Percentiles rank a stretch among this genome's conserved stretches.
These are phyloP conservation scores for Phasianus colchicus DNA, from an alignment of 2,113 vertebrate genomes.

Conservation along the genomic window DNA sequence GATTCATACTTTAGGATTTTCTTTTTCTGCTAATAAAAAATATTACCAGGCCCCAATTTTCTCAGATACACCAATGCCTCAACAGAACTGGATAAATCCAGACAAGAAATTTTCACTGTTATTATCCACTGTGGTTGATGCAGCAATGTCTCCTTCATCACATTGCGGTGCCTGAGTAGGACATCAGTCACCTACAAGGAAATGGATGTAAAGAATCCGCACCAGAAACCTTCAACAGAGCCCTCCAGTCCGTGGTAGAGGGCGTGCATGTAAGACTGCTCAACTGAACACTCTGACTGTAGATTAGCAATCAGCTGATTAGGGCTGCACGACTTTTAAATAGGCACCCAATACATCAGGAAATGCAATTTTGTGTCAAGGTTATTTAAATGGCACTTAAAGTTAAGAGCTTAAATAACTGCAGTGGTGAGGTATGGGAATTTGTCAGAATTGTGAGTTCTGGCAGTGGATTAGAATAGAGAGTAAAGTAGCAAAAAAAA, in stretches of 20 bases:
- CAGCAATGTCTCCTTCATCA: not conserved
- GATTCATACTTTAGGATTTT: not conserved
- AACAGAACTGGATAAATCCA: not conserved
- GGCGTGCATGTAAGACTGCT: rapidly evolving
- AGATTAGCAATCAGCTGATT: not conserved
- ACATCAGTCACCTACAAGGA: not conserved
- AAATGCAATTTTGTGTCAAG: not conserved
- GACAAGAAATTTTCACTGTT: not conserved
- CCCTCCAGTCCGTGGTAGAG: not conserved
- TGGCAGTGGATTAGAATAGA: not conserved
- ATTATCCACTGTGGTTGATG: not conserved
- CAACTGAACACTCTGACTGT: not conserved
- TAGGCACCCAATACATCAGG: not conserved
- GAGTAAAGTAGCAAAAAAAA: not conserved
- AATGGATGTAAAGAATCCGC: not conserved
- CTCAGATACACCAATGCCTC: not conserved
- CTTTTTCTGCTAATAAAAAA: too few species aligned
- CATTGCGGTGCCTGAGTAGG: not conserved
- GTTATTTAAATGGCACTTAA: not conserved
- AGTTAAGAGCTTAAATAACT: not conserved
- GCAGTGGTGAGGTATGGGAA: not conserved
- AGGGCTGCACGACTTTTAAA: not conserved
- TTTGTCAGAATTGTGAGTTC: not conserved
- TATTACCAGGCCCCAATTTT: not conserved
- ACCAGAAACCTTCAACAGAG: not conserved